phyloP scores from a whole-genome alignment of 2,797 vertebrate species.

The Sebastes steindachneri region DNA sequence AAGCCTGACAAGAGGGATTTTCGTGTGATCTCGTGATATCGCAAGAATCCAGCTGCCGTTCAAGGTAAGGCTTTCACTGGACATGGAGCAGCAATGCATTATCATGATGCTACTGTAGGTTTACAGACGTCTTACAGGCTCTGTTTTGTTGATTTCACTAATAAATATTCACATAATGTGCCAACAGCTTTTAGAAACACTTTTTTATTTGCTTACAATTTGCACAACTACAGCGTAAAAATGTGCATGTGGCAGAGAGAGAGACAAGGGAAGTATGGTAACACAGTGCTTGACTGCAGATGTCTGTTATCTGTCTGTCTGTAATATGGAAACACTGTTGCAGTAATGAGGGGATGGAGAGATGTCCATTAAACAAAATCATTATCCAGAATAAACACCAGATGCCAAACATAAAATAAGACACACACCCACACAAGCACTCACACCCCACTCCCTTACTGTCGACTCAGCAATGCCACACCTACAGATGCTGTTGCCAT shows the following conservation, averaged over 20 bases:
- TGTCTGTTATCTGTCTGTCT: not conserved
- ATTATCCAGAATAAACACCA: not conserved
- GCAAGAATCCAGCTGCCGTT: too few relatives aligned
- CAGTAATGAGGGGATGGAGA: not conserved
- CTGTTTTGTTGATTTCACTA: too few relatives aligned
- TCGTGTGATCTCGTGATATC: too few relatives aligned
- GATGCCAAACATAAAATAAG: not conserved
- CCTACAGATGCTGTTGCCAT: slow-evolving; percentile 83
- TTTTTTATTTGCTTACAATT: not conserved
- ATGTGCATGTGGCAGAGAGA: not conserved
- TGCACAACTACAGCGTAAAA: not conserved
- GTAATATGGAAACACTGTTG: not conserved
- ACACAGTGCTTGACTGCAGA: not conserved
- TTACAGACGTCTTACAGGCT: too few relatives aligned
- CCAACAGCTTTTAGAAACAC: not conserved
- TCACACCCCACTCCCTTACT: slow-evolving; percentile 33
- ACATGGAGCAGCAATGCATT: not conserved
- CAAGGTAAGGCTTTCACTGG: too few relatives aligned
- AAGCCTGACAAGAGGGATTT: too few relatives aligned
- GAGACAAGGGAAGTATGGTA: not conserved
- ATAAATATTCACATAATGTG: too few relatives aligned
- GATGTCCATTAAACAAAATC: not conserved
- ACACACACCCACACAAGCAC: not conserved
- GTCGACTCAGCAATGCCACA: slow-evolving; percentile 68
- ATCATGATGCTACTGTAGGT: not conserved